Base-by-base conservation (phyloP, 2,797 vertebrate genomes). In the Rhadinocentrus ornatus region DNA sequence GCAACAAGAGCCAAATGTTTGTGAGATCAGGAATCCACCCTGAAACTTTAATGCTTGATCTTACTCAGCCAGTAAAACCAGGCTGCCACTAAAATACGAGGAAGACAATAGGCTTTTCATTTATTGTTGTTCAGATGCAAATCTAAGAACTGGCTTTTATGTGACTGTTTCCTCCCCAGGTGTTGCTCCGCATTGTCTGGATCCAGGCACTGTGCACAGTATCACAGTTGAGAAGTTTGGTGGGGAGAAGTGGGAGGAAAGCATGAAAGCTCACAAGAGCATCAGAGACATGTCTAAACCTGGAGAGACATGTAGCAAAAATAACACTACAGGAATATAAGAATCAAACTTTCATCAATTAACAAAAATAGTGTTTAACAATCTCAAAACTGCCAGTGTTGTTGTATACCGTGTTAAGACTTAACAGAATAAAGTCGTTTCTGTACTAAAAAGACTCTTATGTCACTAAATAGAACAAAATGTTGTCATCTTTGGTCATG, bases 221-320 rank as follows among this genome's bases (percentile, higher is more conserved):
- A 54, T 96, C 66, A 93, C 89, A 15, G 89, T 95, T n/a, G 96
- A 99, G 89, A 91, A 91, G 0, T 96, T 98, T 88, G 93, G 95
- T 60, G 97, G 98, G 37, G 94, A 95, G 39, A 94, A 96, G 3
- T 99, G 97, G 97, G 97, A 99, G 76, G 96, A 96, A 77, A 96
- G 94, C 72, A 91, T 99, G 88, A 85, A 93, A 76, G 94, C 94
- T 70, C 96, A 98, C 54, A 93, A 93, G 82, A 96, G 81, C 78
- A 97, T 99, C 84, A 92, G 86, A 91, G 92, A 86, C 82, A 96
- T 97, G 96, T 98, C 97, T 3, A 96, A 95, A 84, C 89, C 89
- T 56, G 93, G 86, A 88, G 39, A 50, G 41, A 82, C 29, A 12
- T 20, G 2, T 59, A 73, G 60, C 53, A 32, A 53, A 57, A 83